phyloP scores from a whole-genome alignment of 2,888 invertebrate genomes.

The Hypolimnas misippus region DNA sequence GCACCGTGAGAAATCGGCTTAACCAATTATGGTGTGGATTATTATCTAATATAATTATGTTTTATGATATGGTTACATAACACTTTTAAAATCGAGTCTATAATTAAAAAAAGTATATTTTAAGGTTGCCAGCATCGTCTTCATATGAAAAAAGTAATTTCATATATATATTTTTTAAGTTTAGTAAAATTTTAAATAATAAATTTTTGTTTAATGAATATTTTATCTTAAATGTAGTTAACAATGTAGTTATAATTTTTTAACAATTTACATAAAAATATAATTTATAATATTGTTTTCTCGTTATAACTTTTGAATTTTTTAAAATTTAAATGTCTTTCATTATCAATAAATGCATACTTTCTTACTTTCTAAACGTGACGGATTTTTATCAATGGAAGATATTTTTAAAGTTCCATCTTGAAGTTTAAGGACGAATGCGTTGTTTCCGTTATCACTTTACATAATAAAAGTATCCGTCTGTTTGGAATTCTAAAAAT shows the following conservation, averaged over 20 bases:
- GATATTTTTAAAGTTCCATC: background rate
- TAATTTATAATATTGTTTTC: too few relatives aligned
- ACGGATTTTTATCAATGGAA: background rate
- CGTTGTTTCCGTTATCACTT: slow-evolving; percentile 13
- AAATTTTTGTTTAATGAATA: too few relatives aligned
- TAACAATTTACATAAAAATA: too few relatives aligned
- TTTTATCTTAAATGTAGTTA: too few relatives aligned
- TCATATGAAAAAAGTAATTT: background rate
- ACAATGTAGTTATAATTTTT: too few relatives aligned
- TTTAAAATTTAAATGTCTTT: too few relatives aligned
- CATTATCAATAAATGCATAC: too few relatives aligned
- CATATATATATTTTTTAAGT: background rate
- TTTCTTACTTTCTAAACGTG: background rate
- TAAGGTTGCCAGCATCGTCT: background rate
- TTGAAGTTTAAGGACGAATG: slow-evolving; percentile 12
- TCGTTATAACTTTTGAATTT: too few relatives aligned
- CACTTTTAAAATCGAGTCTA: slow-evolving; percentile 1
- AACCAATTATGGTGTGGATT: slow-evolving; percentile 13
- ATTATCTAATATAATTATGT: slow-evolving; percentile 1
- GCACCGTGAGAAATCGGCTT: slow-evolving; percentile 16
- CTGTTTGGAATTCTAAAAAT: slow-evolving; percentile 11
- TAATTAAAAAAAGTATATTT: background rate
- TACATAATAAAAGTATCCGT: slow-evolving; percentile 12
- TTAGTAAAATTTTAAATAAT: background rate
- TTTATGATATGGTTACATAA: background rate